Conservation (phyloP, 1,140 invertebrate genomes). For the Bactericera cockerelli region DNA sequence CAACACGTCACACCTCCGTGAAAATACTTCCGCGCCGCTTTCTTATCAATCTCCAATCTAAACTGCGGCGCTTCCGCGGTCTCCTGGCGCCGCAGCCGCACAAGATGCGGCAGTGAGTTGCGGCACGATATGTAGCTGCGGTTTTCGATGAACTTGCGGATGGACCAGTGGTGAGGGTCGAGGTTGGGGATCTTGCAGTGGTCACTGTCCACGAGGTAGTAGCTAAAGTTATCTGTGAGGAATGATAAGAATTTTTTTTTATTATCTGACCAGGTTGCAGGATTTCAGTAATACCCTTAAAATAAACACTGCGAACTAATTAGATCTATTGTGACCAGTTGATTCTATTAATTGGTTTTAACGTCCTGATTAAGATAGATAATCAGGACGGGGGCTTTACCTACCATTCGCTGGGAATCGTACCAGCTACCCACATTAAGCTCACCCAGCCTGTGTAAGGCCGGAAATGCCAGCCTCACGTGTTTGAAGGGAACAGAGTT, state of each 20-base stretch:
- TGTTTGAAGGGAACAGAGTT: no score
- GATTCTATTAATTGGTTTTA: no score
- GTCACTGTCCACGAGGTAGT: constrained; percentile 17
- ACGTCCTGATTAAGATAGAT: no score
- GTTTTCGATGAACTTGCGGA: constrained; percentile 10
- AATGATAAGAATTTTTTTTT: neutral
- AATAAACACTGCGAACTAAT: no score
- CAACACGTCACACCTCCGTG: constrained; percentile 32
- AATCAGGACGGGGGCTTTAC: no score
- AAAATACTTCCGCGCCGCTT: constrained; percentile 20
- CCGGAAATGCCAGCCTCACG: no score
- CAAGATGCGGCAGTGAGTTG: neutral
- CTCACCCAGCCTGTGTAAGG: no score
- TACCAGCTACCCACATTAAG: no score
- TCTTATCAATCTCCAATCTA: constrained; percentile 25
- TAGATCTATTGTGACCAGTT: no score
- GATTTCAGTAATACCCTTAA: no score
- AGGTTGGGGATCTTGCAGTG: constrained; percentile 61
- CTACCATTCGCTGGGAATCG: no score
- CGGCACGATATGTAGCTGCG: neutral
- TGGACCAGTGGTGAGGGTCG: constrained; percentile 43
- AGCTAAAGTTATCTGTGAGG: neutral
- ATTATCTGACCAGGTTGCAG: no score
- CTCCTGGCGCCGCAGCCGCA: neutral
- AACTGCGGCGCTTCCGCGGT: neutral